These are phyloP conservation scores for Ranitomeya variabilis DNA, from an alignment of 2,113 vertebrate species.

Conservation along the genomic window DNA sequence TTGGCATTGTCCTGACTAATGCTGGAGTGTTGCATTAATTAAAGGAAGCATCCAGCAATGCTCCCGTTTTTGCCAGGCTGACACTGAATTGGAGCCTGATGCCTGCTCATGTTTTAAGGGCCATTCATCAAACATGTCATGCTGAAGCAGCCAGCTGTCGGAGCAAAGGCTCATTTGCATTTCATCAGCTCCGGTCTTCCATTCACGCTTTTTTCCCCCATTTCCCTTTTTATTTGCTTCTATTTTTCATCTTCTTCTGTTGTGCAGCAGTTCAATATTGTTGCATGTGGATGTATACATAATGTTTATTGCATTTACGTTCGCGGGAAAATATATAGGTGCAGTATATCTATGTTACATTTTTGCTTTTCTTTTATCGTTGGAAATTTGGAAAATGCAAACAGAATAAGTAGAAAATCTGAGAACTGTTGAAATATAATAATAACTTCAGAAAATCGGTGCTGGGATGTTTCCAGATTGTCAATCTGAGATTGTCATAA, in stretches of 20 bases:
- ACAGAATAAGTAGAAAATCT: not conserved
- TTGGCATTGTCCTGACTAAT: constrained; percentile 77
- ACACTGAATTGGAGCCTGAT: constrained; percentile 89
- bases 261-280: not conserved
- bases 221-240: constrained; percentile 67
- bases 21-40: constrained; percentile 83
- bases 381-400: not conserved
- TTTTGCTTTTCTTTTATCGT: not conserved
- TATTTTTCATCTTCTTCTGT: constrained; percentile 66
- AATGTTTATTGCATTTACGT: not conserved
- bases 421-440: not conserved
- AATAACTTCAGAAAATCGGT: not conserved
- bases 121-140: constrained; percentile 98
- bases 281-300: not conserved
- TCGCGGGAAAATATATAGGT: not conserved
- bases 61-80: constrained; percentile 79
- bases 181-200: constrained; percentile 78
- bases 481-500: not conserved
- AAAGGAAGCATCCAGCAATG: constrained; percentile 87
- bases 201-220: constrained; percentile 56
- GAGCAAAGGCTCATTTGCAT: constrained; percentile 87
- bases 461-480: not conserved
- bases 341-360: not conserved
- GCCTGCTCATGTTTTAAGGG: constrained; percentile 88
- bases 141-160: constrained; percentile 89